Conservation (phyloP, 1,140 invertebrate genomes). For the Camponotus floridanus region DNA sequence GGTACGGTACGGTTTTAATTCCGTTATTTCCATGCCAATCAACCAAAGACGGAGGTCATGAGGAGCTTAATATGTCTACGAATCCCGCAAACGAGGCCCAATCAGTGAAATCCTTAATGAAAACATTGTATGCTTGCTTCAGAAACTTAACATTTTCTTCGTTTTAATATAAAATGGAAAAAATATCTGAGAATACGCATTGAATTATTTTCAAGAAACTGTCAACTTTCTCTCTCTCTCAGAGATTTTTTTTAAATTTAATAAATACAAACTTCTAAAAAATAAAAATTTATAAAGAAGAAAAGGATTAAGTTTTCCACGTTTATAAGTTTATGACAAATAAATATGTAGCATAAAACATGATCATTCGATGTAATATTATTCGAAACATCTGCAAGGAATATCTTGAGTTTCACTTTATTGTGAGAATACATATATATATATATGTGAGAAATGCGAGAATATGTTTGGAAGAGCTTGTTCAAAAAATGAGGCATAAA, state of each 20-base stretch:
- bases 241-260: background rate
- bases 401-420: background rate
- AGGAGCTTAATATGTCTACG: slow-evolving; percentile 2
- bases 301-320: background rate
- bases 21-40: slow-evolving; percentile 29
- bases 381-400: background rate
- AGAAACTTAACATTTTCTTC: background rate
- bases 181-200: background rate
- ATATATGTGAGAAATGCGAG: no score
- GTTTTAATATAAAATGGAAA: background rate
- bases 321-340: background rate
- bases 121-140: background rate
- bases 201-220: background rate
- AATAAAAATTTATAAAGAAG: background rate
- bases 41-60: slow-evolving; percentile 6
- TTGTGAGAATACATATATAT: no score
- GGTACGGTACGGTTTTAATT: slow-evolving; percentile 37
- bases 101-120: background rate
- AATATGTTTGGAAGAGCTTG: background rate
- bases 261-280: background rate
- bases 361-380: background rate
- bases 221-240: no score
- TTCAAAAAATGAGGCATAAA: background rate
- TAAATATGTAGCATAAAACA: background rate
- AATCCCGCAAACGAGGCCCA: background rate